A percentile compares a stretch with the other conserved stretches of the same genome.
phyloP scores from a whole-genome alignment of 2,113 vertebrate genomes.

The Sprattus sprattus region DNA sequence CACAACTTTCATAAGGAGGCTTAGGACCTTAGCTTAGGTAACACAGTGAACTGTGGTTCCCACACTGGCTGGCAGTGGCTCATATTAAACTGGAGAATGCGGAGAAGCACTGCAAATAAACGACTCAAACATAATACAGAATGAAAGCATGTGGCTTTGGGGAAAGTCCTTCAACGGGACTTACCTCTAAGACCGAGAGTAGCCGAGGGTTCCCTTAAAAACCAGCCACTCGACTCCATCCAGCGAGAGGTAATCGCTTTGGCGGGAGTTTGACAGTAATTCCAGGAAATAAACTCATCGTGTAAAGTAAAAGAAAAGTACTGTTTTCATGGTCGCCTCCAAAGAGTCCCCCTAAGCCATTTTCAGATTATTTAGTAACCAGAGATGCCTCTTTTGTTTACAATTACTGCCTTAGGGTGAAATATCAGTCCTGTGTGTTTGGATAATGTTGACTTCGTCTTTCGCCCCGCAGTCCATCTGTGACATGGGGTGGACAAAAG shows the following conservation, averaged over 20 bases:
- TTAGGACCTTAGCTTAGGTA: constrained; percentile 6
- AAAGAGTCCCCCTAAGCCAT: background rate
- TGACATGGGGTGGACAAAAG: constrained; percentile 35
- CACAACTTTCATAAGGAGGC: constrained; percentile 16
- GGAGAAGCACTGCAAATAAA: background rate
- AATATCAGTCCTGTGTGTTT: constrained; percentile 22
- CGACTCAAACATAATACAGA: background rate
- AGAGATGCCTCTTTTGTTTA: background rate
- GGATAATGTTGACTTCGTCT: constrained; percentile 31
- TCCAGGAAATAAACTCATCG: background rate
- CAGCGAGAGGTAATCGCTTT: background rate
- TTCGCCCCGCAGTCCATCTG: constrained; percentile 41
- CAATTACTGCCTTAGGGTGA: constrained; percentile 3
- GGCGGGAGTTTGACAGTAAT: background rate
- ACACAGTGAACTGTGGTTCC: background rate
- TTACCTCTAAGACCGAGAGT: background rate
- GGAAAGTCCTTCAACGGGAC: constrained; percentile 1
- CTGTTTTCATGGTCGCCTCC: background rate
- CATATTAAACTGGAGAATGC: background rate
- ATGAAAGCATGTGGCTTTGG: constrained; percentile 23
- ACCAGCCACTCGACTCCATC: background rate
- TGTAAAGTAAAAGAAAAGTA: background rate
- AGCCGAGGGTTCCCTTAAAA: constrained; percentile 29
- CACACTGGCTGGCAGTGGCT: background rate
- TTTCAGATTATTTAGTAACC: background rate